Conservation (phyloP, 1,140 invertebrate genomes). For the Coptotermes formosanus region DNA sequence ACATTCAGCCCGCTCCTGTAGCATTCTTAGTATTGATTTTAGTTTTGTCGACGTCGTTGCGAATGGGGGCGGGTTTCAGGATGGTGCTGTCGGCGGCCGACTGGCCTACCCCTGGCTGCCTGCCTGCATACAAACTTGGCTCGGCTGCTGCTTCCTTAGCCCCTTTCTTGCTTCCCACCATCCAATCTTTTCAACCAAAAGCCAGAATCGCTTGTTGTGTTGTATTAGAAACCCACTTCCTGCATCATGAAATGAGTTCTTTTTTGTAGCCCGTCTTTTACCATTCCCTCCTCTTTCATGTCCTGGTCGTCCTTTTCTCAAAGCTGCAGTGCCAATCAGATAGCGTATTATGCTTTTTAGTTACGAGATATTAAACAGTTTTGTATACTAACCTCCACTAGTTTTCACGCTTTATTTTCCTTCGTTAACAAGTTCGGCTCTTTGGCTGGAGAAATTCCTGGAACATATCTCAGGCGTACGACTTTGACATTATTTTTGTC, state of each 20-base stretch:
- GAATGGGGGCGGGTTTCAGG: not conserved
- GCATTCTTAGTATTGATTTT: slow-evolving; percentile 19
- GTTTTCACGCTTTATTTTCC: too few relatives aligned
- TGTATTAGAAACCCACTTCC: slow-evolving; percentile 5
- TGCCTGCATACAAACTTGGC: not conserved
- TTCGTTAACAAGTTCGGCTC: too few relatives aligned
- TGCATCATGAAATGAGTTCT: slow-evolving; percentile 12
- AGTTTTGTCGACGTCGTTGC: slow-evolving; percentile 10
- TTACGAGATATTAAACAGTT: too few relatives aligned
- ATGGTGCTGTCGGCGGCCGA: not conserved
- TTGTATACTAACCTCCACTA: too few relatives aligned
- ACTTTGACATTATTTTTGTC: too few relatives aligned
- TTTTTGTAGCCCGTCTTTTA: not conserved
- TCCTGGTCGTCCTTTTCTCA: not conserved
- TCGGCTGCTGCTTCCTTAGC: not conserved
- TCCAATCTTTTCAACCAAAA: not conserved
- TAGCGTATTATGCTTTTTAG: not conserved
- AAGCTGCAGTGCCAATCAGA: not conserved
- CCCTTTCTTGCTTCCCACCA: not conserved
- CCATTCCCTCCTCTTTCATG: not conserved
- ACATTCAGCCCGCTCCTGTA: not conserved
- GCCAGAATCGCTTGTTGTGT: not conserved
- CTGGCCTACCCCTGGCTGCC: not conserved
- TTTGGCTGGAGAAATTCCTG: too few relatives aligned
- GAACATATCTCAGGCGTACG: too few relatives aligned